Evolutionary conservation across 1,140 invertebrate genomes (phyloP).

Genomic region (Phenacoccus solenopsis): DNA sequence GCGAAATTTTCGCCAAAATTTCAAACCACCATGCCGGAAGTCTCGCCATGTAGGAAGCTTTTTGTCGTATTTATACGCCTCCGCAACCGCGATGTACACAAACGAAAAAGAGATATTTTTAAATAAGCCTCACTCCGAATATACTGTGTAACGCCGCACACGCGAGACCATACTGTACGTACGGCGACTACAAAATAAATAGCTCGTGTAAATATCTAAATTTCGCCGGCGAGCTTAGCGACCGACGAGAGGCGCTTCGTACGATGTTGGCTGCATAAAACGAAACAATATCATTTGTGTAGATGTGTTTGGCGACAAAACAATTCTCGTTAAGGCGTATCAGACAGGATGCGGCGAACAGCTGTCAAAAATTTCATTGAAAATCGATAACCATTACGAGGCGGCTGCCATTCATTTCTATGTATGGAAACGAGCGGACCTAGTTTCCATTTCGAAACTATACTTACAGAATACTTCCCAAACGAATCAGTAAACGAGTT

Average conservation of each 20-base stretch:
- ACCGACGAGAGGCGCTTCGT: background rate
- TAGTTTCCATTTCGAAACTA: too few species aligned
- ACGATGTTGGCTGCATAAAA: background rate
- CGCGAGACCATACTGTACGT: too few species aligned
- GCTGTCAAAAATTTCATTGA: background rate
- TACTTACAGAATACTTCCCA: too few species aligned
- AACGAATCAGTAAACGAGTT: too few species aligned
- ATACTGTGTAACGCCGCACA: background rate
- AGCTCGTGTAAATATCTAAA: background rate
- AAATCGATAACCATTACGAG: too few species aligned
- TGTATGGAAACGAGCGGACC: too few species aligned
- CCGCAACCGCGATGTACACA: background rate
- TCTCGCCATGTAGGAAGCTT: background rate
- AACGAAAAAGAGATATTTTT: background rate
- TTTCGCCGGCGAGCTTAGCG: too few species aligned
- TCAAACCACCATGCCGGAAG: too few species aligned
- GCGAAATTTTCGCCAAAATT: too few species aligned
- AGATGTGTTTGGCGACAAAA: background rate
- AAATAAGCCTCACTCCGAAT: background rate
- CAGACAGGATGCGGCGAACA: background rate
- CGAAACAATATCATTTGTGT: background rate
- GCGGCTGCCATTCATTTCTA: too few species aligned
- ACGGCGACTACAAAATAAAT: background rate
- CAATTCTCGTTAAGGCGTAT: background rate
- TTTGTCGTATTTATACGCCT: background rate